A percentile compares a stretch with the other conserved stretches of the same genome.
Evolutionary conservation across 2,113 vertebrate genomes (phyloP).

Genomic region (Serinus canaria): DNA sequence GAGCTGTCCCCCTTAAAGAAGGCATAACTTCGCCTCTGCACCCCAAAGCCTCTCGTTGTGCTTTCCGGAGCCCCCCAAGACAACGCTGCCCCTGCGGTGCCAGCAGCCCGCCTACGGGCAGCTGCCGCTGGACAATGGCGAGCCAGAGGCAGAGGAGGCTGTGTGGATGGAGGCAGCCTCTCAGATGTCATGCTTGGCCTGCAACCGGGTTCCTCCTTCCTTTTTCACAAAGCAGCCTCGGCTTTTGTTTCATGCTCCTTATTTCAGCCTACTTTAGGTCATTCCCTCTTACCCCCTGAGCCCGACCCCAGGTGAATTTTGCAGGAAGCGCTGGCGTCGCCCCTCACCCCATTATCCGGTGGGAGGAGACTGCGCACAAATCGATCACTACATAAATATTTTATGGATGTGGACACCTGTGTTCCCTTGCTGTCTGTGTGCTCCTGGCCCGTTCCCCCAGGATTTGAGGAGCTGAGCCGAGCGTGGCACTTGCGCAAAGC

Average conservation of each 20-base stretch:
- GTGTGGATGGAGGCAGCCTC: neutral
- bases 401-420: neutral
- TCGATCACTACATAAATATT: fast-evolving
- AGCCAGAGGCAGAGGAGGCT: neutral
- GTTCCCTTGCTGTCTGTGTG: neutral
- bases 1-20: too few species aligned
- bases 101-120: neutral
- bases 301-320: neutral
- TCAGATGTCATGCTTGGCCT: neutral
- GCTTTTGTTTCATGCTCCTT: neutral
- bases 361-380: neutral
- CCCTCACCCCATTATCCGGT: fast-evolving
- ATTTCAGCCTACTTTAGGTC: neutral
- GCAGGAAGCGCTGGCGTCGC: neutral
- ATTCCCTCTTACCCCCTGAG: neutral
- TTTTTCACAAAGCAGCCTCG: neutral
- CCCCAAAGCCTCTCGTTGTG: neutral
- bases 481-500: fast-evolving
- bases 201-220: neutral
- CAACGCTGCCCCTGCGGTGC: neutral
- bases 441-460: neutral
- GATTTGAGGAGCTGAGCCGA: neutral
- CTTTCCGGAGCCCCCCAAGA: neutral
- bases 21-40: too few species aligned
- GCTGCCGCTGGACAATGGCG: neutral